Evolutionary conservation across 2,888 invertebrate species (phyloP).

Genomic region (Baronia brevicornis): DNA sequence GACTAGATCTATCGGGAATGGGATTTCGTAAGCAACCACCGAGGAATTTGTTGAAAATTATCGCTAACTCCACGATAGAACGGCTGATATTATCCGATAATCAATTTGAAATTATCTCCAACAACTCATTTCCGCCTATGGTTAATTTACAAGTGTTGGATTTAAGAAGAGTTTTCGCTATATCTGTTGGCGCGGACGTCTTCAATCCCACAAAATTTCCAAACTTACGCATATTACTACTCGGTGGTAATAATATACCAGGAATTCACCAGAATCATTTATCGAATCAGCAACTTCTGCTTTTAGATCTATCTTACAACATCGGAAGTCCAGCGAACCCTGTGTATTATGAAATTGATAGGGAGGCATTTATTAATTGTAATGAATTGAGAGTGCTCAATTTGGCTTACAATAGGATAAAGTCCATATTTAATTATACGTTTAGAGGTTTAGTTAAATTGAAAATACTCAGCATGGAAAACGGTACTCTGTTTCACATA

Average conservation of each 20-base stretch:
- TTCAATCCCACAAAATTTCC: conserved; percentile 65
- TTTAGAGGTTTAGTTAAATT: conserved; percentile 69
- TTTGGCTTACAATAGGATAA: conserved; percentile 70
- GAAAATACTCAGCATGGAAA: conserved; percentile 65
- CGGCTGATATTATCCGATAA: conserved; percentile 66
- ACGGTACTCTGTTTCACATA: conserved; percentile 67
- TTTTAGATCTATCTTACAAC: conserved; percentile 71
- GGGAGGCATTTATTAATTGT: conserved; percentile 65
- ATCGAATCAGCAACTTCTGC: conserved; percentile 56
- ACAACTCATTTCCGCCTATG: conserved; percentile 73
- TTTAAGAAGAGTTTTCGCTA: conserved; percentile 66
- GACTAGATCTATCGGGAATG: conserved; percentile 67
- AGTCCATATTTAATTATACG: conserved; percentile 62
- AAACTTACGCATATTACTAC: conserved; percentile 61
- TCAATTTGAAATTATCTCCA: conserved; percentile 70
- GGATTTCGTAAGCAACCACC: conserved; percentile 72
- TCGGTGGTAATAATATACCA: conserved; percentile 71
- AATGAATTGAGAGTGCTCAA: conserved; percentile 63
- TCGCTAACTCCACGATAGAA: conserved; percentile 67
- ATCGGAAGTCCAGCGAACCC: conserved; percentile 53
- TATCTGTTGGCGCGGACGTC: conserved; percentile 59
- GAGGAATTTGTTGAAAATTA: conserved; percentile 53
- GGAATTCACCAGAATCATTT: conserved; percentile 68
- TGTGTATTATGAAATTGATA: conserved; percentile 67
- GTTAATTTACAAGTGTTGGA: conserved; percentile 70